These are phyloP conservation scores for Chaetoderma sp. DNA, from an alignment of 2,888 invertebrate genomes.

Conservation along the genomic window DNA sequence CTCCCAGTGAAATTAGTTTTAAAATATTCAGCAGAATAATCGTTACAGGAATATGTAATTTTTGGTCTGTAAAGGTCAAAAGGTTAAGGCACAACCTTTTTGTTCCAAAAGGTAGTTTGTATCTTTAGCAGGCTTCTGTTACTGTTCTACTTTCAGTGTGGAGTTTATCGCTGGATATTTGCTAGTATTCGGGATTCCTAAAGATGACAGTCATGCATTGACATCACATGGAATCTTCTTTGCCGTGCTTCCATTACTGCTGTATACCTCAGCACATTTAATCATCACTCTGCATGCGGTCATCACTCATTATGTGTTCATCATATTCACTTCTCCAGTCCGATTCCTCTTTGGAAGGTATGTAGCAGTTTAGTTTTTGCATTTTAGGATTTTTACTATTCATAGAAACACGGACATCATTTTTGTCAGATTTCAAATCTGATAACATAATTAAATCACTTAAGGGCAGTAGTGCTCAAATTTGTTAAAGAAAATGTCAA, in stretches of 20 bases:
- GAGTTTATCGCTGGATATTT: neutral
- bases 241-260: neutral
- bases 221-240: neutral
- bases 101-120: too few relatives aligned
- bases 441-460: too few relatives aligned
- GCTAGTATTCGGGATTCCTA: neutral
- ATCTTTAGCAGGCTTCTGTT: too few relatives aligned
- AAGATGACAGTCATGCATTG: neutral
- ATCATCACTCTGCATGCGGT: neutral
- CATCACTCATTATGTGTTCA: neutral
- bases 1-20: too few relatives aligned
- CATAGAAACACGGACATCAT: neutral
- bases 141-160: constrained; percentile 7
- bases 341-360: neutral
- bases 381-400: neutral
- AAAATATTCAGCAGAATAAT: too few relatives aligned
- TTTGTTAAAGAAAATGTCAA: too few relatives aligned
- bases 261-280: neutral
- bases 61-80: too few relatives aligned
- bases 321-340: too few relatives aligned
- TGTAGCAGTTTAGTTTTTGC: neutral
- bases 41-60: too few relatives aligned
- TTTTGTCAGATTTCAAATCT: too few relatives aligned
- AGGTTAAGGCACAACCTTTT: too few relatives aligned
- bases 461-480: too few relatives aligned